These are phyloP conservation scores for Crocidura indochinensis DNA, from an alignment of 2,797 vertebrate species.

Conservation along the genomic window DNA sequence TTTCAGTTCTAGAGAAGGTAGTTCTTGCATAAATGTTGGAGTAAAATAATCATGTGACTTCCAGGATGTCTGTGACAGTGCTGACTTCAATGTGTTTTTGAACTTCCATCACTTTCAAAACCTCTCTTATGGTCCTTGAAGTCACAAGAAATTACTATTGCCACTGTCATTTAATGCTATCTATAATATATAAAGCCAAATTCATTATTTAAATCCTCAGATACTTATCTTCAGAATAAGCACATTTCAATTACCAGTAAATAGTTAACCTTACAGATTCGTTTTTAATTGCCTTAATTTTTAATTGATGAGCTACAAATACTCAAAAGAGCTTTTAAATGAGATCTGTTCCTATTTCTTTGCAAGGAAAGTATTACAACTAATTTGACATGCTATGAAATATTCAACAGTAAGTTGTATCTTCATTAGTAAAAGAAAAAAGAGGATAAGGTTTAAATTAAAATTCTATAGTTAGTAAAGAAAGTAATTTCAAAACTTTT, in stretches of 20 bases:
- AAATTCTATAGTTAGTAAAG: constrained; percentile 2
- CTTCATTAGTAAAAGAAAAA: constrained; percentile 66
- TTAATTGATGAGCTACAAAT: constrained; percentile 75
- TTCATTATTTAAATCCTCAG: constrained; percentile 34
- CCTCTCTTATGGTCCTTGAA: not conserved
- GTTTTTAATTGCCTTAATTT: constrained; percentile 68
- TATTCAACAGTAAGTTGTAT: constrained; percentile 66
- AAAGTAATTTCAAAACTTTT: constrained; percentile 55
- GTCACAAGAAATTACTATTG: constrained; percentile 8
- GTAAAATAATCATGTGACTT: not conserved
- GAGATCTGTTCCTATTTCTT: constrained; percentile 62
- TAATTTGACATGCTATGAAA: constrained; percentile 71
- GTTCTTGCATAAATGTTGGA: not conserved
- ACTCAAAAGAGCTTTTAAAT: constrained; percentile 65
- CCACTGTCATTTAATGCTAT: not conserved
- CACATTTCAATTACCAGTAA: constrained; percentile 43
- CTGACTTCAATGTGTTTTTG: constrained; percentile 33
- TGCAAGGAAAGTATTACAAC: constrained; percentile 68
- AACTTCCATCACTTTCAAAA: not conserved
- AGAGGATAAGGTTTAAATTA: constrained; percentile 7
- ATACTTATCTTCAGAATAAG: not conserved
- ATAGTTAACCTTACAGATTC: constrained; percentile 56
- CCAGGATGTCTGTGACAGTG: not conserved
- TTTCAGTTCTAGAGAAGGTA: not conserved
- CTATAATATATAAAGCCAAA: constrained; percentile 13